Evolutionary conservation across 2,888 invertebrate genomes (phyloP), one percentile per base, ranked within the genome.

Genomic region (Trisateles emortualis): DNA sequence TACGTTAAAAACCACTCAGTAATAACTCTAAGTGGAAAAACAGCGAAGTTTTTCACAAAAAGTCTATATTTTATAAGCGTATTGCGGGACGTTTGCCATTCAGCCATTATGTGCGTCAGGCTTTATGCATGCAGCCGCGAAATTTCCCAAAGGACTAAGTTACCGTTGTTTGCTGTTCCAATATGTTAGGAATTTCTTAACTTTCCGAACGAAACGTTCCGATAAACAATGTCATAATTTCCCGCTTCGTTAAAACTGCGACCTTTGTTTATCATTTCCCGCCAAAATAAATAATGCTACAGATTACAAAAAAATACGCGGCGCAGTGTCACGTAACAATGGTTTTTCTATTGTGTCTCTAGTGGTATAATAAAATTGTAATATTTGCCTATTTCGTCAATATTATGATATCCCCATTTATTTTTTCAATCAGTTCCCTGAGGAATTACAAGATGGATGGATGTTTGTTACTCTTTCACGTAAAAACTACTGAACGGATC

Each of bases 71-170:
- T 60, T 54, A 61, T 44, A 40, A 45, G 42, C 16, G 48, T 24
- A 54, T 44, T 49, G 35, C 38, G 59, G 57, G 22, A 14, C 8
- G 35, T 33, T 52, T 58, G 14, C 35, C 26, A 56, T 53, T 42
- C 48, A 29, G 16, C 29, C 41, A 43, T 47, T 47, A 38, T 43
- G 51, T 50, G 47, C 56, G 48, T 50, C 33, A 36, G 14, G 32
- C 43, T 45, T 59, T 63, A 51, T 53, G 53, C 58, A 62, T 64
- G 61, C 52, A 64, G 26, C 35, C 9, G 39, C 16, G 26, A 47
- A 62, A 71, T 68, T 66, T 71, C 68, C 67, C 67, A 59, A 54
- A 59, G 67, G 68, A 26, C 49, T 26, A 14, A 51, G 50, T 54
- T 65, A 17, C 55, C 41, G 39, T 50, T 56, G 55, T 59, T 54